Percentiles rank a stretch among this genome's conserved stretches.
Evolutionary conservation across 2,888 invertebrate genomes (phyloP).

Genomic region (Allygus modestus): DNA sequence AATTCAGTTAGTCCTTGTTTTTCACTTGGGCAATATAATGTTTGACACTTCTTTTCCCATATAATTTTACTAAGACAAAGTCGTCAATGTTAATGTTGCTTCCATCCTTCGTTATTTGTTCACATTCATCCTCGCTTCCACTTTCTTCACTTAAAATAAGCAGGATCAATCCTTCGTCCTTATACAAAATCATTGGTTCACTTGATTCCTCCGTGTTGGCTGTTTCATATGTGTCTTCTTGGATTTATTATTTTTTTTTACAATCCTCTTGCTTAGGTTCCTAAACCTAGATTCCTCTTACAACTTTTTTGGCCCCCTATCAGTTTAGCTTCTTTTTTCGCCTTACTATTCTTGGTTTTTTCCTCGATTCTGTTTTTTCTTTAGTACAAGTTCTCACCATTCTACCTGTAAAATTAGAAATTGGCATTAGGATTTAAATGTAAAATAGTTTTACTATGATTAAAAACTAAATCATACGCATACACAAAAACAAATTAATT

Average conservation of each 20-base stretch:
- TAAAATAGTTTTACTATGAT: no score
- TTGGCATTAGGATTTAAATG: neutral
- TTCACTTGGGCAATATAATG: slow-evolving; percentile 16
- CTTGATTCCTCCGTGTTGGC: neutral
- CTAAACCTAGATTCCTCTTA: no score
- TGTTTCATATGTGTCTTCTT: neutral
- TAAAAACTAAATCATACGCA: no score
- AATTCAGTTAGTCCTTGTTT: slow-evolving; percentile 17
- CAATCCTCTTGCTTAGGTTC: no score
- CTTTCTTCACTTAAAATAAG: slow-evolving; percentile 20
- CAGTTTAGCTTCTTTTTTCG: no score
- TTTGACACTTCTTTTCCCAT: neutral
- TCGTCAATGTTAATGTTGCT: slow-evolving; percentile 15
- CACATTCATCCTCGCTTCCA: slow-evolving; percentile 4
- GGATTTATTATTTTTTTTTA: no score
- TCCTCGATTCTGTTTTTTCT: no score
- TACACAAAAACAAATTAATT: no score
- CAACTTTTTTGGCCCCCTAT: no score
- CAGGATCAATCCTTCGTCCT: slow-evolving; percentile 4
- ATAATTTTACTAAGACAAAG: slow-evolving; percentile 26
- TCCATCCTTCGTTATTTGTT: neutral
- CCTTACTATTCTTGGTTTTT: no score
- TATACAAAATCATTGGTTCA: neutral
- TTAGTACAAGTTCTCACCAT: neutral
- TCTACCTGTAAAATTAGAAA: neutral